Conservation (phyloP, 2,888 invertebrate genomes). For the Aphrophora alni region DNA sequence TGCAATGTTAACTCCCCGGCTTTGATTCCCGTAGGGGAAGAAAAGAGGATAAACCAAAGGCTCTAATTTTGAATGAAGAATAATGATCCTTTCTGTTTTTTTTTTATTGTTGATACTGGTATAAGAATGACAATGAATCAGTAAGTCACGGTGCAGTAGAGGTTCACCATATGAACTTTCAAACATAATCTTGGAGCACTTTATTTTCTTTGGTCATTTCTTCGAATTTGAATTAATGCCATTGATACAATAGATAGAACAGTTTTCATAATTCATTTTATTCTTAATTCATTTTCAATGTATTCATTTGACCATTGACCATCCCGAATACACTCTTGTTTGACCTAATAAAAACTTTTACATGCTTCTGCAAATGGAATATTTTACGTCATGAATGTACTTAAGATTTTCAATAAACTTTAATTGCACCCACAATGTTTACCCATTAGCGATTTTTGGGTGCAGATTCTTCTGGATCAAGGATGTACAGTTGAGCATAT, state of each 20-base stretch:
- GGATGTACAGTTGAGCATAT: conserved; percentile 12
- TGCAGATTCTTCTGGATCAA: conserved; percentile 11
- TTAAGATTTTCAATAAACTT: not conserved
- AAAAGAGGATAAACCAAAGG: conserved; percentile 7
- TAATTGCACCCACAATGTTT: not conserved
- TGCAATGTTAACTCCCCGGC: conserved; percentile 5
- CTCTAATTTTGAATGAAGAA: not conserved
- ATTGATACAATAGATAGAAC: conserved; percentile 11
- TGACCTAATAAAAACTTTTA: conserved; percentile 1
- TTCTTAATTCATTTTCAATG: too few species aligned
- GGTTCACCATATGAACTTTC: conserved; percentile 7
- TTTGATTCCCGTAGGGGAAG: conserved; percentile 1
- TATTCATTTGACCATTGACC: too few species aligned
- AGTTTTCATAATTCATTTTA: conserved; percentile 2
- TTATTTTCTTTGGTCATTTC: conserved; percentile 9
- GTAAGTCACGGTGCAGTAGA: not conserved
- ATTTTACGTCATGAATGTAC: not conserved
- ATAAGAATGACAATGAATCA: conserved; percentile 3
- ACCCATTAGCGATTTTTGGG: not conserved
- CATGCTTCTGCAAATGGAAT: conserved; percentile 14
- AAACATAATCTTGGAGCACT: not conserved
- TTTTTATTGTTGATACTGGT: not conserved
- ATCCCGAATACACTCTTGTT: conserved; percentile 6
- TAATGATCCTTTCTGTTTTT: conserved; percentile 2
- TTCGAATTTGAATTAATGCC: conserved; percentile 1